Percentiles rank a stretch among this genome's conserved stretches.
Conservation (phyloP, 2,797 vertebrate species). For the Picus viridis region DNA sequence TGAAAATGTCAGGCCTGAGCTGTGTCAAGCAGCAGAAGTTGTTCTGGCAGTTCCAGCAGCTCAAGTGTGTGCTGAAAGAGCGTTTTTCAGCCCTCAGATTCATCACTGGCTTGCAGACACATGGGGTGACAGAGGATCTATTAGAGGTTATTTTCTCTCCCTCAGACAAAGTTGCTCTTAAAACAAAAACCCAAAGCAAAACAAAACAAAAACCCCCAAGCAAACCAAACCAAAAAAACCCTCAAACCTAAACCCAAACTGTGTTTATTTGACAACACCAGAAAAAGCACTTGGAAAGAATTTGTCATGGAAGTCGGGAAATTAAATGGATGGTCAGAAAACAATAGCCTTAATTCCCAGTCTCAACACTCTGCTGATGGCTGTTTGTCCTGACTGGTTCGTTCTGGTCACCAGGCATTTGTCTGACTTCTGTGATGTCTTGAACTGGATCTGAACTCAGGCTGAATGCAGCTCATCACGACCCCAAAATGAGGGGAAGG, state of each 20-base stretch:
- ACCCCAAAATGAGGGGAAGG: neutral
- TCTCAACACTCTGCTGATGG: neutral
- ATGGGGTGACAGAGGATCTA: neutral
- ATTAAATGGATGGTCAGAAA: neutral
- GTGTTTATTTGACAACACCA: conserved; percentile 45
- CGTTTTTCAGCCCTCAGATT: neutral
- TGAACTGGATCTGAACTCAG: conserved; percentile 9
- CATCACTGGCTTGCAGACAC: neutral
- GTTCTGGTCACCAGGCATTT: neutral
- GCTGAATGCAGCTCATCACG: neutral
- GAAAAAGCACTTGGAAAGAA: neutral
- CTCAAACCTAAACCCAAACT: too few species aligned
- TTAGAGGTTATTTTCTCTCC: neutral
- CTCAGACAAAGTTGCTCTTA: neutral
- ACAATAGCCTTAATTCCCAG: neutral
- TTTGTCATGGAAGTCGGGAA: neutral
- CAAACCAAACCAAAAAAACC: too few species aligned
- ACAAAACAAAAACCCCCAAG: too few species aligned
- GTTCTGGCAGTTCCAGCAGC: neutral
- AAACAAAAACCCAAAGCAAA: neutral
- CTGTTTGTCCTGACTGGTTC: conserved; percentile 5
- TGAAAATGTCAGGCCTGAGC: neutral
- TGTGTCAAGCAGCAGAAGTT: neutral
- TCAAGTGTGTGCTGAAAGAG: neutral
- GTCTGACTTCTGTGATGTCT: neutral